A percentile compares a stretch with the other conserved stretches of the same genome.
Conservation (phyloP, 2,113 vertebrate species). For the Corythaixoides concolor region DNA sequence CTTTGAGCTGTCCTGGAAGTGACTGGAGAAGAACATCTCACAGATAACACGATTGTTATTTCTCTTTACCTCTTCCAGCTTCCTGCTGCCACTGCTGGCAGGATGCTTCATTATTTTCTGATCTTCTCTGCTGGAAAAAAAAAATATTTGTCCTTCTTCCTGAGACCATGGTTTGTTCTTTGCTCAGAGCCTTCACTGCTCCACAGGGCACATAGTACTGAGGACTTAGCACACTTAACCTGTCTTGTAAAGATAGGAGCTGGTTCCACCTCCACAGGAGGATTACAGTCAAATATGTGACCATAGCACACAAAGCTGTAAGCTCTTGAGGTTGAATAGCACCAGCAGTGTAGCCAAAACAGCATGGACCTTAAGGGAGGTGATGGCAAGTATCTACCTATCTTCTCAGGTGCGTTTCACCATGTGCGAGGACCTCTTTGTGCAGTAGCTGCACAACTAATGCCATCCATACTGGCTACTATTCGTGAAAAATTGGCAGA, state of each 20-base stretch:
- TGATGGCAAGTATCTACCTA: background rate
- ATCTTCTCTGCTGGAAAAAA: background rate
- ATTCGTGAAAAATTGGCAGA: background rate
- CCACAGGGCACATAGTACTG: background rate
- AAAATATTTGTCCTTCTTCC: background rate
- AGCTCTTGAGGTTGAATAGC: fast-evolving
- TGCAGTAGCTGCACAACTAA: background rate
- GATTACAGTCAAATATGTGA: background rate
- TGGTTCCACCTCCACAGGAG: background rate
- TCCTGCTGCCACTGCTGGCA: background rate
- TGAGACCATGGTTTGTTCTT: background rate
- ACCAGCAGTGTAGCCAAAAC: background rate
- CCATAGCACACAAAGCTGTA: background rate
- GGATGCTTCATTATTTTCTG: background rate
- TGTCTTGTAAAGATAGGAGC: background rate
- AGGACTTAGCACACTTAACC: background rate
- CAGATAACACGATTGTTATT: background rate
- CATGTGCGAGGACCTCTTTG: background rate
- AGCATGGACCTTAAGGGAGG: background rate
- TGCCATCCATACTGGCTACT: background rate
- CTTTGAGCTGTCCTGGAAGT: background rate
- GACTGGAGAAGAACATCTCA: background rate
- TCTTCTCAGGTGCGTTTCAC: background rate
- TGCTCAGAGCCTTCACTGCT: background rate
- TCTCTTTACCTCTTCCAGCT: background rate